Percentiles rank a stretch among this genome's conserved stretches.
Evolutionary conservation across 2,113 vertebrate genomes (phyloP).

Genomic region (Campylorhamphus procurvoides): DNA sequence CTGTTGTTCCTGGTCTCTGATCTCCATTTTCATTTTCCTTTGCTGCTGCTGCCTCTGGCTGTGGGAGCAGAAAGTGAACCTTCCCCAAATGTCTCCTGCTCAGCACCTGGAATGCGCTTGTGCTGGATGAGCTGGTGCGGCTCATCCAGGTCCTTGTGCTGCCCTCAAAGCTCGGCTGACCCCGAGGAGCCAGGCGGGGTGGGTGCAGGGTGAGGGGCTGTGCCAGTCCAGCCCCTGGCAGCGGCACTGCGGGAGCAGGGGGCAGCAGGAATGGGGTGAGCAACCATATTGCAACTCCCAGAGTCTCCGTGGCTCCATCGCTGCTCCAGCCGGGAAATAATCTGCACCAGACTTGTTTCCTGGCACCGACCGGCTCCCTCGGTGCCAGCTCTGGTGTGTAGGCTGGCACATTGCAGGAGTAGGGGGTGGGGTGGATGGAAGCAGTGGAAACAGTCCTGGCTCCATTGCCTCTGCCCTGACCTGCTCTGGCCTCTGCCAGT

Average conservation of each 20-base stretch:
- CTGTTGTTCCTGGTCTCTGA: neutral
- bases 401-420: constrained; percentile 41
- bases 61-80: neutral
- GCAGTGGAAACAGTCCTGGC: neutral
- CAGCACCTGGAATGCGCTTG: neutral
- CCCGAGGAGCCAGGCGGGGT: neutral
- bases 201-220: neutral
- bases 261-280: neutral
- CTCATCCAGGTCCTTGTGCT: fast-evolving
- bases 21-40: neutral
- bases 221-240: neutral
- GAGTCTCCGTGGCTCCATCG: neutral
- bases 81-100: neutral
- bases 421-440: neutral
- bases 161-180: neutral
- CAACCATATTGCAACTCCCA: constrained; percentile 9
- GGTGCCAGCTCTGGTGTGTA: constrained; percentile 54
- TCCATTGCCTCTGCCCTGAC: neutral
- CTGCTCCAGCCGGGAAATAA: constrained; percentile 48
- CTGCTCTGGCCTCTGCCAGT: neutral
- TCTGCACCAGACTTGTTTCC: constrained; percentile 52
- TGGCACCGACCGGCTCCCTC: constrained; percentile 14
- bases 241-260: neutral
- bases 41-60: neutral
- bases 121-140: neutral